A percentile compares a stretch with the other conserved stretches of the same genome.
phyloP scores from a whole-genome alignment of 2,888 invertebrate species.

The Acrobasis consociella region DNA sequence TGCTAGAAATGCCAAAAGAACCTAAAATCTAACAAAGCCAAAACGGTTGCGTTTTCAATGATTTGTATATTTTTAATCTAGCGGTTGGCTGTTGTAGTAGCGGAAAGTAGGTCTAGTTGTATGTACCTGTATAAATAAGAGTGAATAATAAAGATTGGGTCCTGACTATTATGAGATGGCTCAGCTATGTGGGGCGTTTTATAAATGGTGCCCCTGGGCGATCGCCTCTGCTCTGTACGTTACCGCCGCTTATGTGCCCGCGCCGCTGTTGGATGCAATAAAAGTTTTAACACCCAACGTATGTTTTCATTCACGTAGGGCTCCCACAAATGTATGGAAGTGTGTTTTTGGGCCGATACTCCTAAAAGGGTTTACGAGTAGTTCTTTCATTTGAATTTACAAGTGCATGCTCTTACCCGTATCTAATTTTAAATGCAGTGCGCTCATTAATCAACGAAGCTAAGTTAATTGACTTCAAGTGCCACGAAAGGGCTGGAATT shows the following conservation, averaged over 20 bases:
- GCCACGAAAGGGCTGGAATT: slow-evolving; percentile 34
- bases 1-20: too few relatives aligned
- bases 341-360: slow-evolving; percentile 59
- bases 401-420: slow-evolving; percentile 30
- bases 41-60: too few relatives aligned
- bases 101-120: too few relatives aligned
- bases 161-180: too few relatives aligned
- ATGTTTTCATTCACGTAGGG: slow-evolving; percentile 62
- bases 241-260: slow-evolving; percentile 29
- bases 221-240: too few relatives aligned
- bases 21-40: too few relatives aligned
- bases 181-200: too few relatives aligned
- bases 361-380: slow-evolving; percentile 21
- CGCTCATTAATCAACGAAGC: slow-evolving; percentile 43
- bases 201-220: too few relatives aligned
- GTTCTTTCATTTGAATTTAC: slow-evolving; percentile 20
- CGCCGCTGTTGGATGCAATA: slow-evolving; percentile 55
- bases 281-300: slow-evolving; percentile 67
- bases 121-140: too few relatives aligned
- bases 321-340: slow-evolving; percentile 50
- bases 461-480: slow-evolving; percentile 69
- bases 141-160: too few relatives aligned
- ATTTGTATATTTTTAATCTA: too few relatives aligned
- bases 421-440: slow-evolving; percentile 49
- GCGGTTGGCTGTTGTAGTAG: too few relatives aligned